phyloP scores from a whole-genome alignment of 2,113 vertebrate genomes.

The Cryptotis parvus region DNA sequence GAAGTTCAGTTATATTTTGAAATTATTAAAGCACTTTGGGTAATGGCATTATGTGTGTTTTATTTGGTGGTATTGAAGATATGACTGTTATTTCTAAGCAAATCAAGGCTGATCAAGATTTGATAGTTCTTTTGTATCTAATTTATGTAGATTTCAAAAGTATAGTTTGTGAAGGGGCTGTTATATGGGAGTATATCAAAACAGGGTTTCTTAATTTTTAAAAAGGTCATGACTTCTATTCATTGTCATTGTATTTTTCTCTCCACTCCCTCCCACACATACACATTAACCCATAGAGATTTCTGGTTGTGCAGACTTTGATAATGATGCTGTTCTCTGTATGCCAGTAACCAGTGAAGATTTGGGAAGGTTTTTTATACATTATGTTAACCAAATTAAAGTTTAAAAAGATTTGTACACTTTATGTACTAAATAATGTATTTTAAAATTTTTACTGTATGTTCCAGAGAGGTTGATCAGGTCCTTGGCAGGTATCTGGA shows the following conservation, averaged over 20 bases:
- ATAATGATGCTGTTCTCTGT: slow-evolving; percentile 15
- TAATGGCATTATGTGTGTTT: background rate
- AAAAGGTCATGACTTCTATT: slow-evolving; percentile 8
- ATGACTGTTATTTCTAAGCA: background rate
- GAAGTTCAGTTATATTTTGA: slow-evolving; percentile 21
- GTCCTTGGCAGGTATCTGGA: background rate
- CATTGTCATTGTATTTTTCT: background rate
- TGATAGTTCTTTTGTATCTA: slow-evolving; percentile 44
- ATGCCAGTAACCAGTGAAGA: background rate
- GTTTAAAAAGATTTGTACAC: background rate
- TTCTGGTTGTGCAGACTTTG: background rate
- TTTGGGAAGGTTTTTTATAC: background rate
- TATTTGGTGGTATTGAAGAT: background rate
- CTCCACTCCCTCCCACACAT: too few relatives aligned
- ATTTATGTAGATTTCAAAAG: slow-evolving; percentile 19
- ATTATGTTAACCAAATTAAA: background rate
- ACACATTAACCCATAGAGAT: background rate
- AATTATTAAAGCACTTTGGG: slow-evolving; percentile 30
- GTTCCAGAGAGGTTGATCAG: background rate
- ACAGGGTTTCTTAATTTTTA: background rate
- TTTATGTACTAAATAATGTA: background rate
- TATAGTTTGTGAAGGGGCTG: background rate
- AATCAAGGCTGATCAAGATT: background rate
- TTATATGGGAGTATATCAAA: background rate
- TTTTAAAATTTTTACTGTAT: too few relatives aligned